Evolutionary conservation across 1,140 invertebrate genomes (phyloP).

Genomic region (Drosophila rufa): DNA sequence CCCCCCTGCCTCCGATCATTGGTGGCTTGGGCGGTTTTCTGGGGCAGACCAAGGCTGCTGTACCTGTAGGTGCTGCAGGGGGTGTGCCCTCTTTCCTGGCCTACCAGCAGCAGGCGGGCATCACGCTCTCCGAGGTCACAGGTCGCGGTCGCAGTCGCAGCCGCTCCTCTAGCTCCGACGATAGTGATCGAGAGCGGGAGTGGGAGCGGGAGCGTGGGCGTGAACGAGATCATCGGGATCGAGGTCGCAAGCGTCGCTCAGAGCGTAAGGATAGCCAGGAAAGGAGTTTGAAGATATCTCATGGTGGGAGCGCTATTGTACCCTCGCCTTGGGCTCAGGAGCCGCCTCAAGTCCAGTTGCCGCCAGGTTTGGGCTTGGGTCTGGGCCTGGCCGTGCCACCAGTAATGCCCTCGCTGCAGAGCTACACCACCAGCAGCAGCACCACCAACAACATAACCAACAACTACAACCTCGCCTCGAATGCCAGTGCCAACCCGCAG

Average conservation of each 20-base stretch:
- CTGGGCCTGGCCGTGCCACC: conserved; percentile 24
- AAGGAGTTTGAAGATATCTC: conserved; percentile 47
- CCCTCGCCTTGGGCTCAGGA: conserved; percentile 17
- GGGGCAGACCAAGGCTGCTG: conserved; percentile 10
- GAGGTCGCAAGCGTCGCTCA: conserved; percentile 61
- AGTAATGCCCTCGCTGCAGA: conserved; percentile 55
- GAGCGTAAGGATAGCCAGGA: conserved; percentile 62
- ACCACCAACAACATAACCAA: conserved; percentile 45
- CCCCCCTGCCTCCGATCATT: conserved; percentile 84
- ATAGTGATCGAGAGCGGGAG: conserved; percentile 87
- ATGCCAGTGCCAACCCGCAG: conserved; percentile 1
- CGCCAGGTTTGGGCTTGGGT: background rate
- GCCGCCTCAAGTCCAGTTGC: conserved; percentile 3
- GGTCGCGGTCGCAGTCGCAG: conserved; percentile 61
- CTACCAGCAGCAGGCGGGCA: conserved; percentile 79
- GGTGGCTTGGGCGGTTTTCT: conserved; percentile 75
- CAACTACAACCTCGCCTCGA: conserved; percentile 62
- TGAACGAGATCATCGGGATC: conserved; percentile 82
- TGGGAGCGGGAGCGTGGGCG: conserved; percentile 86
- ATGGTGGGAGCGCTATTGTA: background rate
- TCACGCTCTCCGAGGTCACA: conserved; percentile 51
- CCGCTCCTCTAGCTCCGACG: conserved; percentile 60
- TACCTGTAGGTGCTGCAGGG: background rate
- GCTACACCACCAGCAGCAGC: conserved; percentile 53
- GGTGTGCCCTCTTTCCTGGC: conserved; percentile 64